Base-by-base conservation (phyloP, 2,888 invertebrate genomes). In the Steinernema scapterisci region DNA sequence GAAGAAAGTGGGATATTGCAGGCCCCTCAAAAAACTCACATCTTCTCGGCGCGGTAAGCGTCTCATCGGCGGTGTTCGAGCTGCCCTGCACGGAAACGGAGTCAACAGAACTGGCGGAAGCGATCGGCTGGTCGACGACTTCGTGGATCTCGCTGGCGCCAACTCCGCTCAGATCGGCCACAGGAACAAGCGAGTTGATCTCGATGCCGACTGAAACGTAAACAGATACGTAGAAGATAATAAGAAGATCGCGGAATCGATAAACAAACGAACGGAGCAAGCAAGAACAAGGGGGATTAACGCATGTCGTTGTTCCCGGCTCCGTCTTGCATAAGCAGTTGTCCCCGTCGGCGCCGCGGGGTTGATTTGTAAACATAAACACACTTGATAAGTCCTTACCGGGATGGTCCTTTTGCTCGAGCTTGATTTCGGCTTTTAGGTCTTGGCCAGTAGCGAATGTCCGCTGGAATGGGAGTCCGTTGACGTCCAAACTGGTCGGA, bases 381-480 rank as follows among this genome's bases (percentile, higher is more conserved):
- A 63, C 13, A 19, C 19, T 16, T 16, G 6, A 16, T 16, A 48
- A 19, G 54, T 48, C n/a, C 54, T 54, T 63, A 63, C 63, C 63
- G 11, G 63, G 31, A 38, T 63, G 63, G 31, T 63, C 75, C 44
- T 74, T 74, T 38, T 38, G 38, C 38, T 75, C 75, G 6, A 51
- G 25, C 25, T 75, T 75, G 44, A 75, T 52, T 44, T 75, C 73
- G 6, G 73, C 23, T 38, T 75, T 75, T 16, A 63, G 13, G 31
- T 63, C 63, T 16, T 27, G 63, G 7, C 63, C 63, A 2, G 31
- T 63, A n/a, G 63, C 63, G 16, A 63, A 63, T 9, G 63, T 25
- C 7, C 63, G 63, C 19, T 63, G 63, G 38, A 63, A 63, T 7
- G 63, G 63, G 5, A 21, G 21, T 9, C 16, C 63, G 11, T 52